Percentiles rank a stretch among this genome's conserved stretches.
Evolutionary conservation across 2,888 invertebrate species (phyloP).

Genomic region (Melikaiella ostensackeni): DNA sequence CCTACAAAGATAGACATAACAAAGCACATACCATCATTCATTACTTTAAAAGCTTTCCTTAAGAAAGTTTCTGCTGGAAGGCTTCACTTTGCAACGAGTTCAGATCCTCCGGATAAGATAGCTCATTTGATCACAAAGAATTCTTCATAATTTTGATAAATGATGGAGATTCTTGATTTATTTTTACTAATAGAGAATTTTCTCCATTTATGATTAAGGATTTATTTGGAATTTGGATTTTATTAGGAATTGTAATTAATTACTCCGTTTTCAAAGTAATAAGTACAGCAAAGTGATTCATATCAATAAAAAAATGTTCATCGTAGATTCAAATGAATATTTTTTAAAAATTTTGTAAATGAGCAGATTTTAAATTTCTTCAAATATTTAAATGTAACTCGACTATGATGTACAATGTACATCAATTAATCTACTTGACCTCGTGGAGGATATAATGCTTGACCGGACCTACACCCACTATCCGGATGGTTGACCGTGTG

Average conservation of each 20-base stretch:
- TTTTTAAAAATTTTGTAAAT: too few relatives aligned
- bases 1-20: neutral
- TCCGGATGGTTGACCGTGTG: conserved; percentile 64
- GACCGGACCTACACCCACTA: conserved; percentile 67
- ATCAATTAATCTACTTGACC: conserved; percentile 73
- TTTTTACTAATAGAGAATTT: too few relatives aligned
- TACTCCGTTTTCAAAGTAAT: neutral
- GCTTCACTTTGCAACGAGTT: neutral
- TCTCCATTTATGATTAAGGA: too few relatives aligned
- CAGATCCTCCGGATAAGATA: neutral
- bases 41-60: neutral
- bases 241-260: too few relatives aligned
- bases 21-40: too few relatives aligned
- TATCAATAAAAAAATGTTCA: neutral
- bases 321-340: neutral
- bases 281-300: neutral
- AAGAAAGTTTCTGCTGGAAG: neutral
- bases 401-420: conserved; percentile 56
- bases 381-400: conserved; percentile 38
- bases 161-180: neutral
- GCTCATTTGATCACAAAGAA: neutral
- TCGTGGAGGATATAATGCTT: conserved; percentile 60
- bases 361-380: conserved; percentile 20
- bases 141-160: neutral
- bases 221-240: too few relatives aligned